phyloP scores from a whole-genome alignment of 1,140 invertebrate genomes.

The Ditylenchus dipsaci region DNA sequence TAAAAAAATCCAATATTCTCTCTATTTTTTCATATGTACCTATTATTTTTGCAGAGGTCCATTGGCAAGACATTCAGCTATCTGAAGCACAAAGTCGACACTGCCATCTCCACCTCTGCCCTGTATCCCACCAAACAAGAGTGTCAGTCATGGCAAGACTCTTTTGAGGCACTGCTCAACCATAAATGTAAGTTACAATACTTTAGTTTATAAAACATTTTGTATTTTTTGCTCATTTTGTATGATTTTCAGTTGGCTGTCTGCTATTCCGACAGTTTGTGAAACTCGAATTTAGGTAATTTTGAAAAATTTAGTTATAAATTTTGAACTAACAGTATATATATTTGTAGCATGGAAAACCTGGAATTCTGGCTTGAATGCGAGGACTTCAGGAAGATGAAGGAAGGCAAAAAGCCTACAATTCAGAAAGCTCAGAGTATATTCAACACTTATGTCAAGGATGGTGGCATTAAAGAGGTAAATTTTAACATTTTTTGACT shows the following conservation, averaged over 20 bases:
- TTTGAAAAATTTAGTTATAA: neutral
- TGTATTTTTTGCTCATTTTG: neutral
- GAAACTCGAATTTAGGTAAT: constrained; percentile 17
- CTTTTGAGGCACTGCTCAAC: constrained; percentile 35
- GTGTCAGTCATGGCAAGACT: constrained; percentile 41
- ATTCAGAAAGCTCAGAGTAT: constrained; percentile 36
- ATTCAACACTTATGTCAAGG: constrained; percentile 29
- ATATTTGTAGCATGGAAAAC: constrained; percentile 36
- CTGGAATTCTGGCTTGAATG: constrained; percentile 42
- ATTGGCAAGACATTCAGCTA: constrained; percentile 27
- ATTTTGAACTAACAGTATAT: neutral
- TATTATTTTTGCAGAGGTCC: no score
- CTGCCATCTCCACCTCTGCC: constrained; percentile 33
- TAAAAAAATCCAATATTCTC: no score
- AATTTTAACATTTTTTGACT: constrained; percentile 2
- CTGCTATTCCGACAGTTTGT: constrained; percentile 41
- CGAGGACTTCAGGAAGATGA: constrained; percentile 45
- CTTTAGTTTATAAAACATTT: neutral
- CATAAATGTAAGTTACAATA: constrained; percentile 36
- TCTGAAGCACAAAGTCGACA: constrained; percentile 35
- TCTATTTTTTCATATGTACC: no score
- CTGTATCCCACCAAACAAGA: constrained; percentile 42
- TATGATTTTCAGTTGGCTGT: constrained; percentile 27
- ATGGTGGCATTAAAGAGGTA: constrained; percentile 41
- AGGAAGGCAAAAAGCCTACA: constrained; percentile 35